Conservation (phyloP, 2,113 vertebrate species). For the Erythrolamprus reginae region DNA sequence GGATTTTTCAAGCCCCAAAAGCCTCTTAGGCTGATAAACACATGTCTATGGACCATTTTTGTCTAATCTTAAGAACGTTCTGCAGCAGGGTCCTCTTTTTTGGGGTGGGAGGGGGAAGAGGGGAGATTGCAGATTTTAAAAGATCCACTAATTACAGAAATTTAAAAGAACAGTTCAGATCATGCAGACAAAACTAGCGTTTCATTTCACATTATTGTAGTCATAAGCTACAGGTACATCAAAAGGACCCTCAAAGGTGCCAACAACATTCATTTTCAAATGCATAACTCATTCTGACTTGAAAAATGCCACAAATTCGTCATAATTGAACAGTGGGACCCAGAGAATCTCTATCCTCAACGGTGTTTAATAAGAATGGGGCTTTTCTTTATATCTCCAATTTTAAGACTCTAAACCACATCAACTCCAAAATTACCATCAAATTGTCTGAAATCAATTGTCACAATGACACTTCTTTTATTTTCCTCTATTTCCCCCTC, state of each 20-base stretch:
- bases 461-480: conserved; percentile 31
- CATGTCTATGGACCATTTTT: conserved; percentile 48
- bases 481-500: not conserved
- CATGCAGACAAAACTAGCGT: conserved; percentile 43
- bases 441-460: conserved; percentile 54
- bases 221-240: conserved; percentile 1
- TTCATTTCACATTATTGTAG: conserved; percentile 18
- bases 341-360: not conserved
- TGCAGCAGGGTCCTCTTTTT: not conserved
- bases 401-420: conserved; percentile 40
- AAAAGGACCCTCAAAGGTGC: not conserved
- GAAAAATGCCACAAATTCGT: conserved; percentile 43
- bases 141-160: conserved; percentile 31
- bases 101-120: no score
- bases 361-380: conserved; percentile 36
- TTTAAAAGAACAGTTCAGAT: conserved; percentile 46
- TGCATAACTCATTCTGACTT: conserved; percentile 21
- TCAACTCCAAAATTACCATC: conserved; percentile 49
- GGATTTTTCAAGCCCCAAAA: conserved; percentile 47
- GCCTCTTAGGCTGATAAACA: conserved; percentile 64
- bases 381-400: conserved; percentile 45
- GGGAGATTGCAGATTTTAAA: not conserved
- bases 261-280: not conserved
- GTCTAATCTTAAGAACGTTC: conserved; percentile 16
- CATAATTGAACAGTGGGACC: conserved; percentile 46